Conservation (phyloP, 1,140 invertebrate genomes). For the Orchestia grillus region DNA sequence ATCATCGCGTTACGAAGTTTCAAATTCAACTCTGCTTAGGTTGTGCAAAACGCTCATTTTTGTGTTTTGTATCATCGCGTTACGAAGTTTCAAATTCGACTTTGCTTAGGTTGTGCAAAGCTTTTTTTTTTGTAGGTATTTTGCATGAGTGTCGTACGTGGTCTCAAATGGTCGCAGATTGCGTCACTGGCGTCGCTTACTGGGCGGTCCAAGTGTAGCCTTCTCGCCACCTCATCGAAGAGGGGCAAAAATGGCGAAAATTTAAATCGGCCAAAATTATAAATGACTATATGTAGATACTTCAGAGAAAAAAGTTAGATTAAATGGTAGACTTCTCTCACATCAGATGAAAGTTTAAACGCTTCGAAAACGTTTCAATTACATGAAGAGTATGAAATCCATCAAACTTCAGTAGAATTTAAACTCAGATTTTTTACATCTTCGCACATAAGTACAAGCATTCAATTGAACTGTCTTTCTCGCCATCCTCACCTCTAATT, state of each 20-base stretch:
- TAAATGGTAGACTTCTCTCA: too few relatives aligned
- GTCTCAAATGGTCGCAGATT: not conserved
- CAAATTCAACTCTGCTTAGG: too few relatives aligned
- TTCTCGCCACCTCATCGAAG: too few relatives aligned
- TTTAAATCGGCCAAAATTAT: too few relatives aligned
- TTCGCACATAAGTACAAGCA: not conserved
- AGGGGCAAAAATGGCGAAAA: too few relatives aligned
- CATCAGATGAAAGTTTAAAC: not conserved
- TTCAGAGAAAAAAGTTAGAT: too few relatives aligned
- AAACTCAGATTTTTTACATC: not conserved
- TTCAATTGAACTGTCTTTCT: not conserved
- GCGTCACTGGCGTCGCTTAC: not conserved
- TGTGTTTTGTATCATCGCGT: too few relatives aligned
- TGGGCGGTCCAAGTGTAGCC: too few relatives aligned
- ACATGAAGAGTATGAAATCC: not conserved
- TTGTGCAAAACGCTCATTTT: too few relatives aligned
- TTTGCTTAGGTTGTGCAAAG: not conserved
- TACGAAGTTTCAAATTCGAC: not conserved
- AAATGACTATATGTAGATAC: too few relatives aligned
- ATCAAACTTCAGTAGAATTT: not conserved
- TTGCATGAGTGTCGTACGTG: not conserved
- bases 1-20: too few relatives aligned
- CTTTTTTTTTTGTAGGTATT: slow-evolving; percentile 14
- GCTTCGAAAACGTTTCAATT: not conserved
- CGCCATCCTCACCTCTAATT: not conserved